Evolutionary conservation across 2,797 vertebrate species (phyloP).

Genomic region (Bucorvus abyssinicus): DNA sequence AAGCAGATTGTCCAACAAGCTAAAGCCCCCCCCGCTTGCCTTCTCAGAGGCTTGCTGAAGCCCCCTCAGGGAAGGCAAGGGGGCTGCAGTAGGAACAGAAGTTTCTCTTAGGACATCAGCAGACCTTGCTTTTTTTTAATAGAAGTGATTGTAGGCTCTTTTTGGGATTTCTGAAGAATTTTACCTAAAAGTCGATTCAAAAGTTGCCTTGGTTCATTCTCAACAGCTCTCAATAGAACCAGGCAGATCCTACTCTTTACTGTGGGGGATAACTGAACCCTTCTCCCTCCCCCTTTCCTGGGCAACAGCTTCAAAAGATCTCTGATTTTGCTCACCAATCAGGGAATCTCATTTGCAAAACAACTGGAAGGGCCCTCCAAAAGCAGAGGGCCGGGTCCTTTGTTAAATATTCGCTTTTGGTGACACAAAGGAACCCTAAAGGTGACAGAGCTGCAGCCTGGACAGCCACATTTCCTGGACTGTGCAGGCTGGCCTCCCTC

Average conservation of each 20-base stretch:
- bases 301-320: slow-evolving; percentile 57
- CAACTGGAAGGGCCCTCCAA: slow-evolving; percentile 38
- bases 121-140: not conserved
- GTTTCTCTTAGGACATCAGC: not conserved
- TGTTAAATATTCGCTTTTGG: slow-evolving; percentile 39
- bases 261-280: not conserved
- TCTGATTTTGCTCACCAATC: slow-evolving; percentile 59
- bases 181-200: not conserved
- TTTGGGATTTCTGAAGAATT: not conserved
- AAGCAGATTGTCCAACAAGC: not conserved
- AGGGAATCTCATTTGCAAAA: slow-evolving; percentile 67
- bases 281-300: slow-evolving; percentile 37
- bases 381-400: slow-evolving; percentile 36
- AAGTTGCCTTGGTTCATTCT: not conserved
- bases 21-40: accelerated
- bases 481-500: not conserved
- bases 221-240: not conserved
- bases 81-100: not conserved
- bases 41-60: not conserved
- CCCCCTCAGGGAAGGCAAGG: accelerated
- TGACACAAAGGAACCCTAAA: slow-evolving; percentile 58
- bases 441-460: slow-evolving; percentile 41
- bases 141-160: not conserved
- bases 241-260: not conserved
- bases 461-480: not conserved